Evolutionary conservation across 2,888 invertebrate species (phyloP), one percentile per base, ranked within the genome.

Genomic region (Epicampocera succincta): DNA sequence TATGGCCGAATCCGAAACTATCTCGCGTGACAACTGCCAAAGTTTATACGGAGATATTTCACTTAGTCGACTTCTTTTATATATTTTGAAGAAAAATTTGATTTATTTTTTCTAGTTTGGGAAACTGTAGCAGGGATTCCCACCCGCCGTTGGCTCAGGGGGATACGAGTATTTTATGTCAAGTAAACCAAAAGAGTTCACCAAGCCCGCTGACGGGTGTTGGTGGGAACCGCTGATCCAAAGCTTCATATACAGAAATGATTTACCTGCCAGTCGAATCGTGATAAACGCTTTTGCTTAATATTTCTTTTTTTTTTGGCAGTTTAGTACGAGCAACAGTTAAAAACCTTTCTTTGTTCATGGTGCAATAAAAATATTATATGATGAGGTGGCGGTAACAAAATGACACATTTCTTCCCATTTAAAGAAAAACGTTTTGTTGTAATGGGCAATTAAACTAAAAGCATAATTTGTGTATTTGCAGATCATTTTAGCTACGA

Each of bases 401-500:
- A 33, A 33, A 9, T 33, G 3, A 33, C 33, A 33, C 8, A 33
- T 9, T 33, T 33, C 8, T 33, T 33, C 8, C 8, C 3, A 33
- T 33, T 33, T 33, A 33, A 54, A 11, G 9, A 6, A 29, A 52
- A 54, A 8, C 15, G 33, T 46, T 44, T 46, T 60, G 38, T 4
- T n/a, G 33, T 46, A 21, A 69, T 13, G 44, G 3, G 40, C 17
- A 25, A 44, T 25, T 29, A 19, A 56, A 65, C 12, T 48, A 9
- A 33, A 40, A 75, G 33, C 11, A 54, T 25, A 63, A 60, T 61
- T 52, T 72, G 11, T 44, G 6, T 60, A 58, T 60, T 83, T 84
- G 1, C 52, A 84, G 85, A 76, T 46, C 72, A 77, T 38, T 89
- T 87, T 65, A 86, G 66, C 73, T 89, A 90, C 54, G 87, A 90